Evolutionary conservation across 2,113 vertebrate species (phyloP).

Genomic region (Lynx canadensis): DNA sequence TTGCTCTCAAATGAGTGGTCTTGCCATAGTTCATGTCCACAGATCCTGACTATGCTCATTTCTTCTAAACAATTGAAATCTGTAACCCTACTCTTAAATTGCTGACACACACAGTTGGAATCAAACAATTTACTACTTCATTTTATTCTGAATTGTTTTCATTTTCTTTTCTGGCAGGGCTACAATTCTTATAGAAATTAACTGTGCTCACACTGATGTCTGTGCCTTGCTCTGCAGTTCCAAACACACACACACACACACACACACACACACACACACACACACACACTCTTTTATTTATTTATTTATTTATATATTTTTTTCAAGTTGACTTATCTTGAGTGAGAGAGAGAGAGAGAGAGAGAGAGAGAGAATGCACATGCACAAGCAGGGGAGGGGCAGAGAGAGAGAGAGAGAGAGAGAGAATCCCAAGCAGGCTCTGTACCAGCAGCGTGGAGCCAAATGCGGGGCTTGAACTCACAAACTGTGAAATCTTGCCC

Average conservation of each 20-base stretch:
- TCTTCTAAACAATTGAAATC: background rate
- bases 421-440: no score
- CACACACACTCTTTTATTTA: no score
- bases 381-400: no score
- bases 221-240: background rate
- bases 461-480: no score
- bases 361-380: no score
- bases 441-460: no score
- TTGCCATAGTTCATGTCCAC: background rate
- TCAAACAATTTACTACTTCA: background rate
- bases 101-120: background rate
- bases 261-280: background rate
- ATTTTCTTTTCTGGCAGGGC: background rate
- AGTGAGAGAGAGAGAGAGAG: no score
- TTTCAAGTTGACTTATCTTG: no score
- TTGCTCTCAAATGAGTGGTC: background rate
- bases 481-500: no score
- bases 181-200: background rate
- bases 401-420: no score
- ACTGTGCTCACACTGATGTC: background rate
- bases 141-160: background rate
- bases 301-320: no score
- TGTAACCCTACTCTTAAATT: background rate
- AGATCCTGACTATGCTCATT: background rate
- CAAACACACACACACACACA: background rate